These are phyloP conservation scores for Indicator indicator DNA, from an alignment of 2,113 vertebrate genomes.

Conservation along the genomic window DNA sequence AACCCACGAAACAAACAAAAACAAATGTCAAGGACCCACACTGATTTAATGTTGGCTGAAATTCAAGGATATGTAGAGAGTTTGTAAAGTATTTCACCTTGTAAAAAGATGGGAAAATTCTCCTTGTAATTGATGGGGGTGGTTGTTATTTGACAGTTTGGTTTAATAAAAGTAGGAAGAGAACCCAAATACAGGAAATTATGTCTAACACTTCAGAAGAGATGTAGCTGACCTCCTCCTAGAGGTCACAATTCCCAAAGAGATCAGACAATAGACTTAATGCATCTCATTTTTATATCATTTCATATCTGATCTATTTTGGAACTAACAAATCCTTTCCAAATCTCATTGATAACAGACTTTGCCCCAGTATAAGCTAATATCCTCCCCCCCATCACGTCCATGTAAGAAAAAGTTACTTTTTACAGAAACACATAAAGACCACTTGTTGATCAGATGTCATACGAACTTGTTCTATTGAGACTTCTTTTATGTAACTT, in stretches of 20 bases:
- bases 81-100: not conserved
- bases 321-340: not conserved
- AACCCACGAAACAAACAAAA: too few relatives aligned
- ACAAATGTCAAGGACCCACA: not conserved
- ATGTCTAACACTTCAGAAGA: not conserved
- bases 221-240: not conserved
- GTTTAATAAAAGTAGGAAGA: not conserved
- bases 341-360: not conserved
- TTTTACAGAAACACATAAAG: not conserved
- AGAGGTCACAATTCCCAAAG: not conserved
- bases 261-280: not conserved
- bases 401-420: not conserved
- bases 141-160: not conserved
- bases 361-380: not conserved
- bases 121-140: not conserved
- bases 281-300: not conserved
- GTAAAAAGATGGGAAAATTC: not conserved
- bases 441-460: not conserved
- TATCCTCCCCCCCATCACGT: not conserved
- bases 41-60: not conserved
- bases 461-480: not conserved
- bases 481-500: not conserved
- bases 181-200: conserved; percentile 38
- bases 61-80: not conserved
- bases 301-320: not conserved